A percentile compares a stretch with the other conserved stretches of the same genome.
These are phyloP conservation scores for Caenorhabditis sp. DNA, from an alignment of 2,888 invertebrate species.

Conservation along the genomic window DNA sequence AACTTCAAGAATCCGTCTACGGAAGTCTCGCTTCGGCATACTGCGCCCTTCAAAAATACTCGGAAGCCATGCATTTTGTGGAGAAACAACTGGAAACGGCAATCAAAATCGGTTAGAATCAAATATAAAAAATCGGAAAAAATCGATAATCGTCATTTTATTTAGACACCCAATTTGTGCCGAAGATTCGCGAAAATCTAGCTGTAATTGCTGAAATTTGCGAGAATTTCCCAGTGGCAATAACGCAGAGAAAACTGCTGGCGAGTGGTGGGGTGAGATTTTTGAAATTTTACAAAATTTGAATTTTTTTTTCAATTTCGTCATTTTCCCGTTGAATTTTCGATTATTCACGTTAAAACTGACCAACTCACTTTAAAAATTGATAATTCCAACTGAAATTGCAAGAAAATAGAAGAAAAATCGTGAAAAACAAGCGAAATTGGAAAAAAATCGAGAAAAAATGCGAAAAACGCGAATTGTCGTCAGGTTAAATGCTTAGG, in stretches of 20 bases:
- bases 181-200: constrained; percentile 48
- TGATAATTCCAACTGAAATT: no score
- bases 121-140: no score
- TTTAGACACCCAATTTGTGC: constrained; percentile 15
- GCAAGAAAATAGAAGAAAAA: no score
- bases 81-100: constrained; percentile 37
- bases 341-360: no score
- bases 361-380: no score
- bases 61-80: constrained; percentile 12
- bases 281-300: background rate
- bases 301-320: no score
- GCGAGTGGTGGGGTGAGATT: constrained; percentile 8
- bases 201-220: constrained; percentile 44
- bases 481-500: no score
- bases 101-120: constrained; percentile 34
- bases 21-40: constrained; percentile 60
- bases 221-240: constrained; percentile 28
- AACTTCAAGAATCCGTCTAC: constrained; percentile 55
- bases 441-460: no score
- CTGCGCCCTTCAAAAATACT: constrained; percentile 42
- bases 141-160: background rate
- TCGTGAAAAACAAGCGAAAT: no score
- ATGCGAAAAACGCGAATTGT: no score
- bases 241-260: constrained; percentile 32
- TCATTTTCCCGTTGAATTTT: no score